Conservation (phyloP, 2,888 invertebrate species). For the Zele albiditarsus region DNA sequence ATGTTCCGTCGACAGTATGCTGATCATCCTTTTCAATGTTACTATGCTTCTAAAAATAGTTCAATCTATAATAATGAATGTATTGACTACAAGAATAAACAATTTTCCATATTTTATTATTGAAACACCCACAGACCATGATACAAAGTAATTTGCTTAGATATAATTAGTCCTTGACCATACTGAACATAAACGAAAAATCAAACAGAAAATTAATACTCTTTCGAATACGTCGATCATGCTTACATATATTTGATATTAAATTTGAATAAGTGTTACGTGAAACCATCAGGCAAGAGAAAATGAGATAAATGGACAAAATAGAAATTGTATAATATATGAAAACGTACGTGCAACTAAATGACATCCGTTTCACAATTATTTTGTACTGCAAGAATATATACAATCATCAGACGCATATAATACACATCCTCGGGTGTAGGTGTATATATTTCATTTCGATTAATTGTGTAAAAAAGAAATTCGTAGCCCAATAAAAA, state of each 20-base stretch:
- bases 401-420: conserved; percentile 32
- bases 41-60: background rate
- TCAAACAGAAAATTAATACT: conserved; percentile 34
- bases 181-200: conserved; percentile 43
- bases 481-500: background rate
- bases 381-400: conserved; percentile 40
- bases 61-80: background rate
- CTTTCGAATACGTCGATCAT: conserved; percentile 24
- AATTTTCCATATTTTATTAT: conserved; percentile 47
- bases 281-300: background rate
- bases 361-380: conserved; percentile 12
- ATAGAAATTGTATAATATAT: background rate
- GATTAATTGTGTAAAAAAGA: background rate
- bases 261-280: background rate
- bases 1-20: too few relatives aligned
- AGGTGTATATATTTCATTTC: background rate
- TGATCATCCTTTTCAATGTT: background rate
- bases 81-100: conserved; percentile 19
- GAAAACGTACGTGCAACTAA: background rate
- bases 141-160: conserved; percentile 44
- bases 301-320: background rate
- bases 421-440: background rate
- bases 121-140: conserved; percentile 50
- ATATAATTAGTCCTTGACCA: conserved; percentile 43
- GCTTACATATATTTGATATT: background rate